Evolutionary conservation across 2,888 invertebrate genomes (phyloP).

Genomic region (Cephus nigrinus): DNA sequence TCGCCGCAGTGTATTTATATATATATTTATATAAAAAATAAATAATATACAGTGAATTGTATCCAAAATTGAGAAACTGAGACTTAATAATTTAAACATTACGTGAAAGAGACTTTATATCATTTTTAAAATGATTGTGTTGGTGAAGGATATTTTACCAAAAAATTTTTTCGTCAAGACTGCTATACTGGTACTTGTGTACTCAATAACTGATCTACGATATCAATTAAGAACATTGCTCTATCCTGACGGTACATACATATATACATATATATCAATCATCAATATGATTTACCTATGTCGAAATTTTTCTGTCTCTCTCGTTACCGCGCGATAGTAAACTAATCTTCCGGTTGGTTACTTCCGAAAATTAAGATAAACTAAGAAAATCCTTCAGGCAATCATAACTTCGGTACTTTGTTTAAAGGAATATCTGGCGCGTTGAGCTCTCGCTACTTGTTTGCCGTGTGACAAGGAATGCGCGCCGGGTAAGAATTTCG

Average conservation of each 20-base stretch:
- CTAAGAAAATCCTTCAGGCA: neutral
- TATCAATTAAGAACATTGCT: constrained; percentile 12
- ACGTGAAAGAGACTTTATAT: neutral
- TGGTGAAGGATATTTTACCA: neutral
- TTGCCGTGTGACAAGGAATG: neutral
- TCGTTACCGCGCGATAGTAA: no score
- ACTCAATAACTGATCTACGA: constrained; percentile 11
- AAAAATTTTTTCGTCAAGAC: constrained; percentile 10
- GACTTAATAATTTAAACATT: neutral
- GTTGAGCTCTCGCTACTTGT: neutral
- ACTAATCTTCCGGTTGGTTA: no score
- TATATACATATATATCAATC: neutral
- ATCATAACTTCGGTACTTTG: neutral
- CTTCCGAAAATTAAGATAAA: neutral
- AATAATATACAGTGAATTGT: neutral
- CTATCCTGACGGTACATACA: constrained; percentile 3
- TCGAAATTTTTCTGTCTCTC: neutral
- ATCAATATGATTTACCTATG: neutral
- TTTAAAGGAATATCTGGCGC: neutral
- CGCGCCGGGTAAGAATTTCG: neutral
- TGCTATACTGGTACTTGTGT: constrained; percentile 12
- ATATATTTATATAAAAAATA: neutral
- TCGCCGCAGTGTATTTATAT: neutral
- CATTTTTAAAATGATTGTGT: neutral
- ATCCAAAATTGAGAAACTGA: neutral